A percentile compares a stretch with the other conserved stretches of the same genome.
Evolutionary conservation across 2,113 vertebrate genomes (phyloP).

Genomic region (Gracilinanus agilis): DNA sequence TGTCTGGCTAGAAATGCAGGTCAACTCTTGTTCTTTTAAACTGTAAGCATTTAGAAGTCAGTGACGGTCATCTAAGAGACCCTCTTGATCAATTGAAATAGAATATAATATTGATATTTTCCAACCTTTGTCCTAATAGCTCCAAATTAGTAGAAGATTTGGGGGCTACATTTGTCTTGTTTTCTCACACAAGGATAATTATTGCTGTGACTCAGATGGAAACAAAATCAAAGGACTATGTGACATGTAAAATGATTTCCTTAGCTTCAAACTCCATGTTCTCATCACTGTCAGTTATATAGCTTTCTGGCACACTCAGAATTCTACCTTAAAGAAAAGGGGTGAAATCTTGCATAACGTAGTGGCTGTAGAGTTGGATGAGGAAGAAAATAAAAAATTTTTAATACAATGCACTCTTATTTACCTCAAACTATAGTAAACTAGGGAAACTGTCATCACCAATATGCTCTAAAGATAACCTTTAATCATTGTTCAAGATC

Average conservation of each 20-base stretch:
- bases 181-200: slow-evolving; percentile 11
- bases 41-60: neutral
- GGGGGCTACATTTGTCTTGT: neutral
- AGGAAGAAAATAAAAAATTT: slow-evolving; percentile 56
- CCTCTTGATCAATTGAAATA: neutral
- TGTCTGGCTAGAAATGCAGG: neutral
- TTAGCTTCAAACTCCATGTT: neutral
- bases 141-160: neutral
- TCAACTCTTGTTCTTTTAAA: neutral
- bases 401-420: slow-evolving; percentile 51
- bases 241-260: neutral
- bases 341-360: neutral
- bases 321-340: neutral
- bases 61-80: neutral
- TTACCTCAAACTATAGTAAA: slow-evolving; percentile 54
- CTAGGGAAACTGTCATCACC: slow-evolving; percentile 60
- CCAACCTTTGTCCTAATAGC: neutral
- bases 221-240: slow-evolving; percentile 21
- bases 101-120: neutral
- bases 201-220: neutral
- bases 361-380: slow-evolving; percentile 14
- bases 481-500: slow-evolving; percentile 78
- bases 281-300: neutral
- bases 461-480: slow-evolving; percentile 73
- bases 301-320: accelerated